Evolutionary conservation across 2,888 invertebrate genomes (phyloP).

Genomic region (Drosophila cognata): DNA sequence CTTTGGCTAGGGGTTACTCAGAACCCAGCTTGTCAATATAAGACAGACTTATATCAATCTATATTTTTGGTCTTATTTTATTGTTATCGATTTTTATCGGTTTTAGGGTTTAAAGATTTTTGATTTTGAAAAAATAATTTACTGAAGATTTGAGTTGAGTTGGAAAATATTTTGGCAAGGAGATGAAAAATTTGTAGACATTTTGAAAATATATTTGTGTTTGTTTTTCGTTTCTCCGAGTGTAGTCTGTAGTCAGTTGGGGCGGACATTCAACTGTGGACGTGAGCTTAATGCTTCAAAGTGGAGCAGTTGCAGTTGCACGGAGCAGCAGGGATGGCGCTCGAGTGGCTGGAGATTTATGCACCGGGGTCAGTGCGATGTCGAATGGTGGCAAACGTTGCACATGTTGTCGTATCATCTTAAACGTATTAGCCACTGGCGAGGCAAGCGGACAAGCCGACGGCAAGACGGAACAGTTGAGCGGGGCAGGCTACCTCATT

Average conservation of each 20-base stretch:
- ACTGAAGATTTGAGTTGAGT: background rate
- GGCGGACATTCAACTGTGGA: slow-evolving; percentile 51
- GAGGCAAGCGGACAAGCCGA: slow-evolving; percentile 15
- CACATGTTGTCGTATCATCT: slow-evolving; percentile 81
- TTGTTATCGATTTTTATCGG: background rate
- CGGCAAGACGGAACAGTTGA: background rate
- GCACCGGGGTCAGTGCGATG: slow-evolving; percentile 57
- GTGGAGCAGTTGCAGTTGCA: slow-evolving; percentile 30
- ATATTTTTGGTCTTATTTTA: background rate
- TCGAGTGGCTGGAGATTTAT: slow-evolving; percentile 60
- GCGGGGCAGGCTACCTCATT: slow-evolving; percentile 58
- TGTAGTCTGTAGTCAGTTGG: slow-evolving; percentile 30
- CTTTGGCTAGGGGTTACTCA: too few species aligned
- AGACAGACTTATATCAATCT: background rate
- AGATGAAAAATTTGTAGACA: background rate
- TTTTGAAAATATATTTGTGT: background rate
- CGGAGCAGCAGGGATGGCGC: slow-evolving; percentile 25
- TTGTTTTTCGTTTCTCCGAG: background rate
- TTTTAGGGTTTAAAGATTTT: too few species aligned
- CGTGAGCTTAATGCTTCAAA: slow-evolving; percentile 74
- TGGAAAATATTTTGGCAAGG: background rate
- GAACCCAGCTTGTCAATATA: background rate
- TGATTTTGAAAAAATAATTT: too few species aligned
- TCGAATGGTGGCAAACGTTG: slow-evolving; percentile 66
- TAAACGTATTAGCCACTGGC: slow-evolving; percentile 77